These are phyloP conservation scores for Scophthalmus maximus DNA, from an alignment of 2,113 vertebrate species.

Conservation along the genomic window DNA sequence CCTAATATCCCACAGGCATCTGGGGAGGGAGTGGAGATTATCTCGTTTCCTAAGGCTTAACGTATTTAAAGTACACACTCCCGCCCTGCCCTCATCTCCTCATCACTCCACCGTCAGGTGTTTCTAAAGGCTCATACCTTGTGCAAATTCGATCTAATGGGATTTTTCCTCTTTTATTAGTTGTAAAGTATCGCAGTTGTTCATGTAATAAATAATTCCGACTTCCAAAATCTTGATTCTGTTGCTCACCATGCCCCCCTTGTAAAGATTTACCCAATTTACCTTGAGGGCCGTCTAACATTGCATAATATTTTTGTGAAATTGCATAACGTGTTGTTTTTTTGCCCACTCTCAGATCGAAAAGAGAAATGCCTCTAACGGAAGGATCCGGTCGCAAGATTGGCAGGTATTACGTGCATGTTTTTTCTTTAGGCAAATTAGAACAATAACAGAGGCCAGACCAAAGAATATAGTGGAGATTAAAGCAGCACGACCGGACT, in stretches of 20 bases:
- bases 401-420: slow-evolving; percentile 79
- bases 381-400: slow-evolving; percentile 70
- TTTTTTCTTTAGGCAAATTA: slow-evolving; percentile 23
- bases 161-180: neutral
- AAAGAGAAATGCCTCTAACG: slow-evolving; percentile 74
- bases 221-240: too few species aligned
- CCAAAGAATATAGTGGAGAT: slow-evolving; percentile 29
- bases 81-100: neutral
- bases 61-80: neutral
- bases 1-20: neutral
- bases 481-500: slow-evolving; percentile 24
- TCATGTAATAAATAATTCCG: neutral
- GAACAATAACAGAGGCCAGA: slow-evolving; percentile 4
- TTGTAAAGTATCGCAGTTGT: neutral
- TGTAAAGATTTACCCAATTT: neutral
- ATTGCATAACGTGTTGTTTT: neutral
- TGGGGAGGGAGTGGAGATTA: slow-evolving; percentile 1
- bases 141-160: neutral
- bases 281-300: neutral
- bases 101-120: neutral
- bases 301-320: neutral
- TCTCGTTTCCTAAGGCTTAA: neutral
- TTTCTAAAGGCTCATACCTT: neutral
- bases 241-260: neutral
- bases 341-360: slow-evolving; percentile 59